Conservation (phyloP, 1,140 invertebrate genomes). For the Liolophura sinensis region DNA sequence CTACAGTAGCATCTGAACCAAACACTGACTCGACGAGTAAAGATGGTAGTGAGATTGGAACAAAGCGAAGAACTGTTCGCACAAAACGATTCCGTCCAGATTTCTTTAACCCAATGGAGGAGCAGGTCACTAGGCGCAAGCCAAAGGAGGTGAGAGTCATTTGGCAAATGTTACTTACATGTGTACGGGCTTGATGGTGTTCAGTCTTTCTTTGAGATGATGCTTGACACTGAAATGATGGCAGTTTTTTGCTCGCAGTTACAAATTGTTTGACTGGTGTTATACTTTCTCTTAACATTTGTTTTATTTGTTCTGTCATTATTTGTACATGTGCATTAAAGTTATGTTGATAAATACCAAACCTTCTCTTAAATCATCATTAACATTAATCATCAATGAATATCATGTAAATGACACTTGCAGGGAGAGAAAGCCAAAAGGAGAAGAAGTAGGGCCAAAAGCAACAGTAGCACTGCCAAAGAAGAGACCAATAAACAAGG, state of each 20-base stretch:
- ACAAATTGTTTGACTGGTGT: neutral
- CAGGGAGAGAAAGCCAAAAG: neutral
- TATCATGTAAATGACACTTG: neutral
- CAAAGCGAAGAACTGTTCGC: constrained; percentile 34
- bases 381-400: neutral
- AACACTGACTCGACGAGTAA: constrained; percentile 6
- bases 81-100: constrained; percentile 40
- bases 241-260: too few relatives aligned
- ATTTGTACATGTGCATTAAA: too few relatives aligned
- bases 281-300: too few relatives aligned
- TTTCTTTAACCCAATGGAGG: constrained; percentile 39
- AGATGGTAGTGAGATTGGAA: constrained; percentile 24
- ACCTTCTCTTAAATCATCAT: too few relatives aligned
- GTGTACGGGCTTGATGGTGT: too few relatives aligned
- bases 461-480: too few relatives aligned
- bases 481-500: too few relatives aligned
- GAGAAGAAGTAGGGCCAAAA: too few relatives aligned
- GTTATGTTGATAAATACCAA: too few relatives aligned
- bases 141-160: neutral
- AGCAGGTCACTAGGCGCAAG: neutral
- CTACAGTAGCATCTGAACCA: constrained; percentile 1
- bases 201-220: too few relatives aligned
- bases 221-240: too few relatives aligned
- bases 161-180: neutral
- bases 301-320: too few relatives aligned